Conservation (phyloP, 2,113 vertebrate species). For the Cheirogaleus medius region DNA sequence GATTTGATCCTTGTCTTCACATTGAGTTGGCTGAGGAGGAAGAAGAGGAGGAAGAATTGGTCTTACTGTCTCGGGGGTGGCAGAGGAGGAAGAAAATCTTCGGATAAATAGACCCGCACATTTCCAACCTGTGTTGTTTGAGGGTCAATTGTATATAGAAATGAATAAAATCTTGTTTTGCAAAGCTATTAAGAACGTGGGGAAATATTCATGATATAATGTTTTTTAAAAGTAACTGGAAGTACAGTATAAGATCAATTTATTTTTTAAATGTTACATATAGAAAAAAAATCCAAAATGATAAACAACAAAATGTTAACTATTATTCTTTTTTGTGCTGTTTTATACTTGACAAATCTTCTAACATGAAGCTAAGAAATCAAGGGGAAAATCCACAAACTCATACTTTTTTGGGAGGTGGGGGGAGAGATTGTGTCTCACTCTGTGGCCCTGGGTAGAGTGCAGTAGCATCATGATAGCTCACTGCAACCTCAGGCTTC, state of each 20-base stretch:
- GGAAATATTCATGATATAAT: neutral
- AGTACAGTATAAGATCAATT: neutral
- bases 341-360: neutral
- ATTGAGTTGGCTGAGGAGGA: too few species aligned
- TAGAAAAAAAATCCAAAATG: neutral
- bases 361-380: neutral
- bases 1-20: too few species aligned
- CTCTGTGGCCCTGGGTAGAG: too few species aligned
- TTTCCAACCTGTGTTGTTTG: too few species aligned
- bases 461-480: too few species aligned
- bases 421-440: neutral
- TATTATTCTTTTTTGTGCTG: neutral
- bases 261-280: neutral
- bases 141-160: neutral
- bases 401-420: neutral
- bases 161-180: neutral
- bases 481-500: too few species aligned
- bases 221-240: neutral
- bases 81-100: too few species aligned
- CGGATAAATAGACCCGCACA: too few species aligned
- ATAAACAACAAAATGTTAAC: neutral
- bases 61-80: too few species aligned
- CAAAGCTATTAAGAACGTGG: neutral
- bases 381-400: neutral
- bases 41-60: too few species aligned